Evolutionary conservation across 1,140 invertebrate species (phyloP), one percentile per base, ranked within the genome.

Genomic region (Grapholita molesta): DNA sequence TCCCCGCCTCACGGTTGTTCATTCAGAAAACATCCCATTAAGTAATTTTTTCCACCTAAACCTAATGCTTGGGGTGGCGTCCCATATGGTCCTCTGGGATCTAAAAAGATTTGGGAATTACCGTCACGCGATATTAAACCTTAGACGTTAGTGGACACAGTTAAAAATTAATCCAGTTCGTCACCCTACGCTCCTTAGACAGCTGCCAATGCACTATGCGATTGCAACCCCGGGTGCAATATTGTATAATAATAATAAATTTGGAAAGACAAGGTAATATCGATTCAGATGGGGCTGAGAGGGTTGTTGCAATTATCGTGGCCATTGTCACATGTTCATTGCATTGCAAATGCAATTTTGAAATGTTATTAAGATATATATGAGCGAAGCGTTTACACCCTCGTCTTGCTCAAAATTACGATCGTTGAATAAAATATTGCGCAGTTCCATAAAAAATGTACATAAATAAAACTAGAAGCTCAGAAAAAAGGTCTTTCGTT

Each of bases 21-120:
- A 84, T 77, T 84, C 85, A 88, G 86, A 89, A 89, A 90, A 87
- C 85, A 90, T 86, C 83, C 84, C 82, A 90, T 90, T 89, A 89
- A 89, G 84, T 86, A 87, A 80, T 89, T 90, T 90, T 90, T 90
- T 89, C 78, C 82, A 69, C 77, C 79, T 75, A 83, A 86, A 85
- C 84, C 77, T 86, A 84, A 88, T 82, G 78, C 83, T 76, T 81
- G 86, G 88, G 88, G 86, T 86, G 78, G 81, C 79, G 77, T 76
- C 83, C 79, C 88, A 88, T 84, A 87, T 88, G 86, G 81, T 79
- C 84, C 79, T 85, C 71, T 85, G 85, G 83, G 83, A 88, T 72
- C 78, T 73, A 33, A 35, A 55, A 25, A 57, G 23, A 57, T 57
- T 57, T 57, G 23, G 24, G 24, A 24, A 21, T 38, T 1, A 11